Percentiles rank a stretch among this genome's conserved stretches.
These are phyloP conservation scores for Pseudorectes ferrugineus DNA, from an alignment of 2,113 vertebrate genomes.

Conservation along the genomic window DNA sequence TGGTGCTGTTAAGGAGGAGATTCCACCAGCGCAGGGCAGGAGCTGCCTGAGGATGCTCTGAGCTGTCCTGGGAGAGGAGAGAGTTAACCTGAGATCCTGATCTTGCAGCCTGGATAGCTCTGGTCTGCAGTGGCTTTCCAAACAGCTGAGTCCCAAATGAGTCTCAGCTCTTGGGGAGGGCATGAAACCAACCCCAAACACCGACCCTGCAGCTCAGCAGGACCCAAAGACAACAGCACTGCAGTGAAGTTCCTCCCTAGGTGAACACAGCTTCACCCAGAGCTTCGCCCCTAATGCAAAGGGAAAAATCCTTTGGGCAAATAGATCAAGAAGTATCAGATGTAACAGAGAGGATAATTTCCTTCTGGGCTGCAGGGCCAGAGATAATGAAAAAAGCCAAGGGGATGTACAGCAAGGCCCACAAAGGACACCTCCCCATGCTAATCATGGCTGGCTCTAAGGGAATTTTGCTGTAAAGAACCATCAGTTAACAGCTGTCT, in stretches of 20 bases:
- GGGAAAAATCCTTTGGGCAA: not conserved
- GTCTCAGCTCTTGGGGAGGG: not conserved
- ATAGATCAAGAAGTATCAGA: not conserved
- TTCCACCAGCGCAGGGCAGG: not conserved
- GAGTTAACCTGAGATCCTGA: not conserved
- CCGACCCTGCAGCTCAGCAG: not conserved
- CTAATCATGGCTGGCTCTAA: not conserved
- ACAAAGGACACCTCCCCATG: not conserved
- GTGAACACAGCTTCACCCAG: not conserved
- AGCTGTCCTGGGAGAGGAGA: not conserved
- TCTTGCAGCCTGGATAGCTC: not conserved
- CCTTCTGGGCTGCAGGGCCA: not conserved
- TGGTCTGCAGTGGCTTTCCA: not conserved
- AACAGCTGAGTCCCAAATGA: not conserved
- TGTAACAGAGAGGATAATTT: not conserved
- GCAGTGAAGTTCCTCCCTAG: not conserved
- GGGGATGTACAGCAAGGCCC: not conserved
- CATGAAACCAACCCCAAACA: not conserved
- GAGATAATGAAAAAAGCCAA: not conserved
- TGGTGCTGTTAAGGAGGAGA: not conserved
- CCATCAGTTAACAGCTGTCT: not conserved
- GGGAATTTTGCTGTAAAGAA: not conserved
- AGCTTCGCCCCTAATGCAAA: not conserved
- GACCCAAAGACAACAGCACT: not conserved
- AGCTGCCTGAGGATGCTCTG: not conserved